phyloP scores from a whole-genome alignment of 2,797 vertebrate genomes.

The Pagetopsis macropterus region DNA sequence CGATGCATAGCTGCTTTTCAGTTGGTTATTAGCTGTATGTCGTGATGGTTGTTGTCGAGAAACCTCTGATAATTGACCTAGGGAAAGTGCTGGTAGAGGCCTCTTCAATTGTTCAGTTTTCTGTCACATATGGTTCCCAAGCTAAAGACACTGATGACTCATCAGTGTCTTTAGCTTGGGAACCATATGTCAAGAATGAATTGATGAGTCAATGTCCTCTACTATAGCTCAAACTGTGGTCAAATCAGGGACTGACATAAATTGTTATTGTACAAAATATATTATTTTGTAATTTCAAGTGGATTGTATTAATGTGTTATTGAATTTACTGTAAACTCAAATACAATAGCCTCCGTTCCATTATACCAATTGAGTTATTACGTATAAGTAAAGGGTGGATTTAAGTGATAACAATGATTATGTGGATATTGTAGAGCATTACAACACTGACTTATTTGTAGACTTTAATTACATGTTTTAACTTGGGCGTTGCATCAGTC shows the following conservation, averaged over 20 bases:
- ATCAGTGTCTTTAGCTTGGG: too few species aligned
- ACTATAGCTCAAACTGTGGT: neutral
- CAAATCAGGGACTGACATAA: too few species aligned
- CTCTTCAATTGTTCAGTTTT: slow-evolving; percentile 56
- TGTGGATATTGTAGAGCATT: neutral
- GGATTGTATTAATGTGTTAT: neutral
- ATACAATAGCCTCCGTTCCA: too few species aligned
- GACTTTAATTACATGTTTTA: neutral
- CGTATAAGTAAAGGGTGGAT: neutral
- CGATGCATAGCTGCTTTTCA: slow-evolving; percentile 2
- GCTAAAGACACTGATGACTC: slow-evolving; percentile 27
- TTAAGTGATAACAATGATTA: neutral
- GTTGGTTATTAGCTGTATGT: slow-evolving; percentile 32
- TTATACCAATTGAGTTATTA: neutral
- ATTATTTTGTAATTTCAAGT: neutral
- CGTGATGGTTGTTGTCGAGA: slow-evolving; percentile 49
- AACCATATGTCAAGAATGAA: too few species aligned
- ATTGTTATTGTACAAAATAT: neutral
- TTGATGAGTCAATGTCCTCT: slow-evolving; percentile 20
- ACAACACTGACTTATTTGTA: neutral
- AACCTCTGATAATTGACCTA: slow-evolving; percentile 40
- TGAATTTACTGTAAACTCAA: neutral
- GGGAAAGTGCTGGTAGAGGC: slow-evolving; percentile 67
- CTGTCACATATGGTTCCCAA: slow-evolving; percentile 62
- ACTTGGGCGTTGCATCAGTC: neutral